Percentiles rank a stretch among this genome's conserved stretches.
These are phyloP conservation scores for Mesochorus sp. DNA, from an alignment of 2,888 invertebrate species.

Conservation along the genomic window DNA sequence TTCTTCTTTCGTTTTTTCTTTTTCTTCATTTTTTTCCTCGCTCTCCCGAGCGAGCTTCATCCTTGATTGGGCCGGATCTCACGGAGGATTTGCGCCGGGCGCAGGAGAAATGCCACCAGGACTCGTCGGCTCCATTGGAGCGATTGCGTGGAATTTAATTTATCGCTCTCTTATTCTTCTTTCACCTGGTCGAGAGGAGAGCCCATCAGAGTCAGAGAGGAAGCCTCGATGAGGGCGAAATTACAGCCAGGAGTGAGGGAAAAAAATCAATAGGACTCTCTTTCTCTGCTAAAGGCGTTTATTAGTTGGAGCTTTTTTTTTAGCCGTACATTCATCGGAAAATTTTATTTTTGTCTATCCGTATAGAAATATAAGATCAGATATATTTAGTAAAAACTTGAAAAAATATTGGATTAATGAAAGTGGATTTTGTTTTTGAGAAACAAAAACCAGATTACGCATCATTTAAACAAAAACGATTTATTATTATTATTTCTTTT, in stretches of 20 bases:
- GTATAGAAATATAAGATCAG: no score
- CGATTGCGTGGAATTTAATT: slow-evolving; percentile 62
- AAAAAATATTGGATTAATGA: no score
- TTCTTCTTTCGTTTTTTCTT: slow-evolving; percentile 10
- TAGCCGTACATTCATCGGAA: background rate
- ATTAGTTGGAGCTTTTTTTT: background rate
- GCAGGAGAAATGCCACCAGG: slow-evolving; percentile 22
- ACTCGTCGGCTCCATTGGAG: slow-evolving; percentile 14
- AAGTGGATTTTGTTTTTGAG: no score
- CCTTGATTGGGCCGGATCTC: slow-evolving; percentile 60
- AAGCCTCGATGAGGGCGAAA: background rate
- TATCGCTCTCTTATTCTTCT: slow-evolving; percentile 52
- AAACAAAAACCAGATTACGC: no score
- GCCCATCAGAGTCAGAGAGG: slow-evolving; percentile 22
- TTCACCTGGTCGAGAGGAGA: slow-evolving; percentile 18
- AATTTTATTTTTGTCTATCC: no score
- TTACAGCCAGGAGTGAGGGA: slow-evolving; percentile 2
- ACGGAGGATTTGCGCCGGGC: slow-evolving; percentile 39
- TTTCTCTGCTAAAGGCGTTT: background rate
- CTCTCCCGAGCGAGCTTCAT: slow-evolving; percentile 48
- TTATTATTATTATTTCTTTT: no score
- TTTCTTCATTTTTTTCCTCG: no score
- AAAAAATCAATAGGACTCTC: slow-evolving; percentile 10
- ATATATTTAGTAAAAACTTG: no score
- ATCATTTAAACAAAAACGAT: no score